phyloP scores from a whole-genome alignment of 2,113 vertebrate genomes.

The Natator depressus region DNA sequence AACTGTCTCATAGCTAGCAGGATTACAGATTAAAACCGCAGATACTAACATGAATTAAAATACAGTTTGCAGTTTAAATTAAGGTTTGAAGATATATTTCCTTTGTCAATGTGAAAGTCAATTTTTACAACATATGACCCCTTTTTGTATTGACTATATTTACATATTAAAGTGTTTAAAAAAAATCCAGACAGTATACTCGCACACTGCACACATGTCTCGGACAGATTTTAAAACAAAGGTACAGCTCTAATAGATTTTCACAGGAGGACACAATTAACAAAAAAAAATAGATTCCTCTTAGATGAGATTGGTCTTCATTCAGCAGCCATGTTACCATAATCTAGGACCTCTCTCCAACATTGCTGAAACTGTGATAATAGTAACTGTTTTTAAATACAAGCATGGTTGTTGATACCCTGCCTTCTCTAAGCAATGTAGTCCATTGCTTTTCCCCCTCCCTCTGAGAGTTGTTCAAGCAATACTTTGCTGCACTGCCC shows the following conservation, averaged over 20 bases:
- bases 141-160: background rate
- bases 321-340: background rate
- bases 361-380: background rate
- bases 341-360: background rate
- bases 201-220: background rate
- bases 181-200: too few species aligned
- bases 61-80: background rate
- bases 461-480: background rate
- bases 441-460: background rate
- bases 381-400: background rate
- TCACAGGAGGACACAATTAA: background rate
- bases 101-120: background rate
- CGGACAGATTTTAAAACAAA: background rate
- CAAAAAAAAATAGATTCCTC: background rate
- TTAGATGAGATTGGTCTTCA: background rate
- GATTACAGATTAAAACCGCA: background rate
- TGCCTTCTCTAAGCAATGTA: background rate
- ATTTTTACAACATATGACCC: background rate
- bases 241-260: background rate
- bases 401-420: background rate
- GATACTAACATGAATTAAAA: background rate
- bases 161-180: background rate
- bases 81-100: background rate
- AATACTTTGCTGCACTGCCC: background rate
- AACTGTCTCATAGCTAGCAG: background rate